Evolutionary conservation across 2,797 vertebrate genomes (phyloP).

Genomic region (Micropoecilia bifurca): DNA sequence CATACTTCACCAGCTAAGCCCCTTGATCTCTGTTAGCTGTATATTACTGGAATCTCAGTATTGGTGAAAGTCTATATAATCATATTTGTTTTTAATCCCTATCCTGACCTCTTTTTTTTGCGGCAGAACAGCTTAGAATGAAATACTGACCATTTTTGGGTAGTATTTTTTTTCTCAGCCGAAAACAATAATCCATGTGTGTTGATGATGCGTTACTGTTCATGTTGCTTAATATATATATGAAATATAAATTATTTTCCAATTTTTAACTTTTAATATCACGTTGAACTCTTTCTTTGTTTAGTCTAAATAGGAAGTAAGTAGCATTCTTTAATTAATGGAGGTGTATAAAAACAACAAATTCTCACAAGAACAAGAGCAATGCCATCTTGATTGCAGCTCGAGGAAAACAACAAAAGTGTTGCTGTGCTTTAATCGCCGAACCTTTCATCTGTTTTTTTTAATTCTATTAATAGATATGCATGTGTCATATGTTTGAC

Average conservation of each 20-base stretch:
- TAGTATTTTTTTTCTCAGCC: slow-evolving; percentile 20
- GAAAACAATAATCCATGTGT: neutral
- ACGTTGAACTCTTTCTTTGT: neutral
- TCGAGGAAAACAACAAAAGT: slow-evolving; percentile 13
- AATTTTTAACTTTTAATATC: neutral
- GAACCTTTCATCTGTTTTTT: slow-evolving; percentile 9
- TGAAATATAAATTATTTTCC: too few relatives aligned
- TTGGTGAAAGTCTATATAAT: slow-evolving; percentile 54
- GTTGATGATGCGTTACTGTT: neutral
- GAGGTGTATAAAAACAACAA: neutral
- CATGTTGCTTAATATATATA: neutral
- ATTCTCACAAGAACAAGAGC: neutral
- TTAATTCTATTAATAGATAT: slow-evolving; percentile 60
- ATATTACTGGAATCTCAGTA: slow-evolving; percentile 23
- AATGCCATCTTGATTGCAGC: neutral
- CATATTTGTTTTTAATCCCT: slow-evolving; percentile 77
- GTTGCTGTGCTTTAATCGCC: slow-evolving; percentile 21
- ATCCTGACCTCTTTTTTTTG: slow-evolving; percentile 74
- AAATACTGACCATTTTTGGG: slow-evolving; percentile 44
- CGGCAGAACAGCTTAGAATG: slow-evolving; percentile 61
- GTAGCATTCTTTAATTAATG: neutral
- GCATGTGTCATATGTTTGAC: slow-evolving; percentile 54
- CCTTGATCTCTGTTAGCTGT: slow-evolving; percentile 38
- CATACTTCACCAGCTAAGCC: slow-evolving; percentile 44
- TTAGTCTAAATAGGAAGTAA: too few relatives aligned